Evolutionary conservation across 2,888 invertebrate genomes (phyloP), one percentile per base, ranked within the genome.

Genomic region (Ceriagrion tenellum): DNA sequence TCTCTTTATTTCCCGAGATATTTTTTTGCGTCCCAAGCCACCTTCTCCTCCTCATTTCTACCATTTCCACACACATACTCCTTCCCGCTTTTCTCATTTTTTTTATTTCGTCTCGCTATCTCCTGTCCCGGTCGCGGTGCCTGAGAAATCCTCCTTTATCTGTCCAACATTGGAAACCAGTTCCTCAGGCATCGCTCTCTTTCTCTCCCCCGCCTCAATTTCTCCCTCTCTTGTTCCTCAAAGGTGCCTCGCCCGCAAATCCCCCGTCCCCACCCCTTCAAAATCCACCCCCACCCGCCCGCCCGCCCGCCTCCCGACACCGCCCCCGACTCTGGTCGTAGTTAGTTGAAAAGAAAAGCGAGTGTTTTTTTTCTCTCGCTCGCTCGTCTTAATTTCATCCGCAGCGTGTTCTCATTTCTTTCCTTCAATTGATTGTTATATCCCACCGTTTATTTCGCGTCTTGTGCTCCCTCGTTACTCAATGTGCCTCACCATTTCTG

Each of bases 131-230:
- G 59, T 59, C 69, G 13, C 81, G 12, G 81, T 35, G 81, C 81
- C 81, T 35, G 35, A 81, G 81, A 81, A 81, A 35, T 81, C 81
- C 69, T 69, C 69, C 30, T 81, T 63, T 91, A 26, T 91, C 91
- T 26, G 91, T 10, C 18, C 40, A 35, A 20, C 55, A 40, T 40
- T 59, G 91, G 93, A 47, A 74, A 93, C 93, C 93, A 74, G 93
- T 93, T 93, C 69, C 69, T 69, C 59, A 59, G 23, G 30, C 16
- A 3, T 47, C 47, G 47, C 4, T 56, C 55, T 56, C 23, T 59
- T 59, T 91, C 91, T 91, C 91, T 59, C 91, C 35, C 30, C 59
- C 63, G 23, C 55, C 26, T 6, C 23, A 20, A 10, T n/a, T n/a
- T 0, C 69, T 30, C 40, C 20, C 90, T n/a, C 55, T 20, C 20